Evolutionary conservation across 1,140 invertebrate genomes (phyloP), one percentile per base, ranked within the genome.

Genomic region (Eumaeus atala): DNA sequence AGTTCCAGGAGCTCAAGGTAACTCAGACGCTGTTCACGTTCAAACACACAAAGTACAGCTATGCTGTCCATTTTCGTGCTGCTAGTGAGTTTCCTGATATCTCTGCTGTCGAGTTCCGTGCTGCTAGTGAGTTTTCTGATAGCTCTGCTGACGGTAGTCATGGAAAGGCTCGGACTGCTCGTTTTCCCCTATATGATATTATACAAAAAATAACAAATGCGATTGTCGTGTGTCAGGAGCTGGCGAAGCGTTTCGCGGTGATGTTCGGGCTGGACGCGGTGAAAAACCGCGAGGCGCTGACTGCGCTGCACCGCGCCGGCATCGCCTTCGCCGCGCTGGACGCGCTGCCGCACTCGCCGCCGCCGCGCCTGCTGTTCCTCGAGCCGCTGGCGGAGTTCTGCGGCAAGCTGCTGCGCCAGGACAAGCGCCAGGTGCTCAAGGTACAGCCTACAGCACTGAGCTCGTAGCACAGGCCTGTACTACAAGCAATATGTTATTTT

Each of bases 251-350:
- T 64, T 99, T 99, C 90, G 95, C 97, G 0, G 88, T 98, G 14
- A 98, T 97, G 4, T 99, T 99, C 91, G 98, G 98, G 14, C 90
- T 99, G 52, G 98, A 99, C 89, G 96, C 96, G 14, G 91, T 99
- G 9, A 98, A 98, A 88, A 99, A 99, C 90, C 92, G 98, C 40
- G 97, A 99, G 82, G 97, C 98, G 10, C 95, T 99, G 44, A 97
- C 97, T 8, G 95, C 96, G 34, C 90, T 99, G 63, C 98, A 99
- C 87, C 91, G 97, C 60, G 96, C 97, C 60, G 97, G 97, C 33
- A 97, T 99, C 56, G 87, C 96, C 14, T 98, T 98, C 88, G 94
- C 96, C 11, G 93, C 97, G 11, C 92, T 89, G 47, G 82, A 84
- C 16, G 58, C 56, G 89, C 58, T 84, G 10, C 74, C 90, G 3